A percentile compares a stretch with the other conserved stretches of the same genome.
phyloP scores from a whole-genome alignment of 1,140 invertebrate genomes.

The Ylistrum balloti region DNA sequence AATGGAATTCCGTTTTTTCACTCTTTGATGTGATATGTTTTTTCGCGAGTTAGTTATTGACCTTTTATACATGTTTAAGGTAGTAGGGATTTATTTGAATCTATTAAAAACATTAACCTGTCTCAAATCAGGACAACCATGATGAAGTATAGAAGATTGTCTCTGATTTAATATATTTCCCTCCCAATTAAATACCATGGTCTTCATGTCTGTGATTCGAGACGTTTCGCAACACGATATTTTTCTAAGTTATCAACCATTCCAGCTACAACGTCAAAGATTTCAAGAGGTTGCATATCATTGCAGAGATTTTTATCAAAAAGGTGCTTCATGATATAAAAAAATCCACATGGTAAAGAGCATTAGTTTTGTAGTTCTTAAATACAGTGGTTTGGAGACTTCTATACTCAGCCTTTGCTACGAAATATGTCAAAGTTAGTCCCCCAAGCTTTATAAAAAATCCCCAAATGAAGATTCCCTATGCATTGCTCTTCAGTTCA shows the following conservation, averaged over 20 bases:
- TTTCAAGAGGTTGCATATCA: constrained; percentile 11
- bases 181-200: neutral
- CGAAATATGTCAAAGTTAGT: neutral
- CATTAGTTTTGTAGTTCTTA: constrained; percentile 10
- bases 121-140: neutral
- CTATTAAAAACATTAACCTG: no score
- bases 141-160: neutral
- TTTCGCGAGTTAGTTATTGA: no score
- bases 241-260: neutral
- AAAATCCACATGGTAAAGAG: neutral
- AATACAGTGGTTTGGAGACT: neutral
- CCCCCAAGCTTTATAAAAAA: neutral
- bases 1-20: no score
- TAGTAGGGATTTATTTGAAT: no score
- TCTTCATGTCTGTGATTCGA: neutral
- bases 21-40: no score
- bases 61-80: no score
- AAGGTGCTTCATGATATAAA: neutral
- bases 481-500: neutral
- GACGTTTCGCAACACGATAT: neutral
- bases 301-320: neutral
- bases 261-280: neutral
- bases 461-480: neutral
- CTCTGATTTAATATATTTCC: neutral
- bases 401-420: neutral